These are phyloP conservation scores for Astreopora myriophthalma DNA, from an alignment of 64 coral and sea anemone species.

Conservation along the genomic window DNA sequence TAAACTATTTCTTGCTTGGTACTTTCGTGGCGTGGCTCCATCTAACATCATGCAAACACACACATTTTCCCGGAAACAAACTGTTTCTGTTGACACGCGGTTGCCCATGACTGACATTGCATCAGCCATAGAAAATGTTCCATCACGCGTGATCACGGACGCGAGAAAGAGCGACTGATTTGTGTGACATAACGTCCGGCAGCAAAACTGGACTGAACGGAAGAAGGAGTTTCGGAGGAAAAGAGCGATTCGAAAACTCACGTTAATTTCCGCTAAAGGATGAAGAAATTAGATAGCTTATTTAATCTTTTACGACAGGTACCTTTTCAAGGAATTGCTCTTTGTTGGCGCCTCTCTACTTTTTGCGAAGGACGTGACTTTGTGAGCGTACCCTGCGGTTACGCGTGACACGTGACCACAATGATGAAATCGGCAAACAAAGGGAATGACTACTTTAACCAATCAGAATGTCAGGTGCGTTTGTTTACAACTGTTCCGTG, in stretches of 20 bases:
- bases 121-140: background rate
- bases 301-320: background rate
- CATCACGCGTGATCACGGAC: background rate
- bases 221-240: background rate
- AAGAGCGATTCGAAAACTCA: background rate
- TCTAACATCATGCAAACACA: too few relatives aligned
- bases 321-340: background rate
- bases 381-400: background rate
- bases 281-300: background rate
- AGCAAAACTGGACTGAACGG: too few relatives aligned
- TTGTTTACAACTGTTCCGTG: constrained; percentile 32
- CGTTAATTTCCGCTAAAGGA: background rate
- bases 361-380: background rate
- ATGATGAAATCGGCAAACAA: constrained; percentile 7
- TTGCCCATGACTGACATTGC: constrained; percentile 17
- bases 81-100: background rate
- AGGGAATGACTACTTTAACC: background rate
- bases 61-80: background rate
- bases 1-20: too few relatives aligned
- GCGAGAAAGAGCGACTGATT: background rate
- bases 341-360: background rate
- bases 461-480: background rate
- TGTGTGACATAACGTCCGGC: background rate
- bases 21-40: too few relatives aligned
- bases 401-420: background rate